phyloP scores from a whole-genome alignment of 2,797 vertebrate genomes.

The Enteromius argenteus region DNA sequence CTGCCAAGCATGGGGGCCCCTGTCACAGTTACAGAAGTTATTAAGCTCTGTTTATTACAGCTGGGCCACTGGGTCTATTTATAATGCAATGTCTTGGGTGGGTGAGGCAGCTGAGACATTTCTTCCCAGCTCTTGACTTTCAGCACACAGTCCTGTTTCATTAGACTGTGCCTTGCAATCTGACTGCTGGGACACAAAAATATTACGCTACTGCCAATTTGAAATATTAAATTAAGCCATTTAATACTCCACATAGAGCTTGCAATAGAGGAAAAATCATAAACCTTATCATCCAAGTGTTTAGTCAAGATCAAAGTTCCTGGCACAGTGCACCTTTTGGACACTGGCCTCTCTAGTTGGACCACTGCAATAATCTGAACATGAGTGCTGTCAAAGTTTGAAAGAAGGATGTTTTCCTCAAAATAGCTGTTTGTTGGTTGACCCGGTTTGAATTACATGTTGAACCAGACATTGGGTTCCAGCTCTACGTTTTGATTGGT shows the following conservation, averaged over 20 bases:
- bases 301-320: conserved; percentile 41
- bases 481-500: conserved; percentile 65
- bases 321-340: conserved; percentile 27
- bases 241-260: neutral
- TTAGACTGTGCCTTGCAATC: neutral
- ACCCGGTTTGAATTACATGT: conserved; percentile 74
- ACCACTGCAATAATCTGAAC: neutral
- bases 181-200: neutral
- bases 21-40: conserved; percentile 60
- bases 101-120: conserved; percentile 49
- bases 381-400: conserved; percentile 2
- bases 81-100: conserved; percentile 49
- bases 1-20: neutral
- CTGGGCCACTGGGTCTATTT: conserved; percentile 54
- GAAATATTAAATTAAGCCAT: conserved; percentile 21
- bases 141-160: conserved; percentile 28
- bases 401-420: neutral
- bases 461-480: conserved; percentile 68
- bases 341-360: conserved; percentile 16
- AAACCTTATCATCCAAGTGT: neutral
- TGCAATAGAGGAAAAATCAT: neutral
- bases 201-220: neutral
- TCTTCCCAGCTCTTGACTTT: conserved; percentile 40
- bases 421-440: conserved; percentile 56
- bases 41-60: conserved; percentile 64